Conservation (phyloP, 2,888 invertebrate species). For the Fragum whitleyi region DNA sequence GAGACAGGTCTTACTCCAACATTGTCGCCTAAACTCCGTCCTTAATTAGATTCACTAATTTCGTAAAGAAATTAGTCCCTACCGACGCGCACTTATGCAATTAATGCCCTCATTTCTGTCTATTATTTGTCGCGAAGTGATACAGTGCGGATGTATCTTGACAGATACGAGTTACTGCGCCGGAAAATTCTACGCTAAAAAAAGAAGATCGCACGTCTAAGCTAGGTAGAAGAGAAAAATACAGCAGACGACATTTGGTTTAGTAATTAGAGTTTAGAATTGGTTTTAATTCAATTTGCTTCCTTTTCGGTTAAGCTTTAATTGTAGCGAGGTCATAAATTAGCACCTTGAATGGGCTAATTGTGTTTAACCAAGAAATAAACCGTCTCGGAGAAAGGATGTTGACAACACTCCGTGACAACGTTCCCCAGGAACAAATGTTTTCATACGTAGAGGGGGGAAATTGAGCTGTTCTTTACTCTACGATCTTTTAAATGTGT, state of each 20-base stretch:
- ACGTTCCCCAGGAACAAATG: constrained; percentile 52
- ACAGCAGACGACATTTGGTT: constrained; percentile 45
- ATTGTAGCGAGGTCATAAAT: constrained; percentile 66
- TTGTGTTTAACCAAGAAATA: constrained; percentile 58
- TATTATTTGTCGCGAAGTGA: constrained; percentile 61
- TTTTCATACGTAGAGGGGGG: constrained; percentile 59
- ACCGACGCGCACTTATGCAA: constrained; percentile 62
- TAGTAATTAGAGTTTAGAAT: constrained; percentile 57
- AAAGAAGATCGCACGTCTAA: constrained; percentile 25
- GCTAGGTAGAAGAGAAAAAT: constrained; percentile 31
- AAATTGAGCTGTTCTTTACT: constrained; percentile 38
- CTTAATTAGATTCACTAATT: constrained; percentile 65
- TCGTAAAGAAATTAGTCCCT: constrained; percentile 57
- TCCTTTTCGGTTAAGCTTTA: constrained; percentile 65
- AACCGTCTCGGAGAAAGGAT: constrained; percentile 38
- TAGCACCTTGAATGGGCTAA: constrained; percentile 59
- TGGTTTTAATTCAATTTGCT: constrained; percentile 57
- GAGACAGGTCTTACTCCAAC: constrained; percentile 53
- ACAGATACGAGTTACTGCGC: constrained; percentile 34
- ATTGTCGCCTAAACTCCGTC: constrained; percentile 46
- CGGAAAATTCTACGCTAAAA: constrained; percentile 19
- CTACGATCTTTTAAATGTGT: constrained; percentile 55
- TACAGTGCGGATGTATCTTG: constrained; percentile 42
- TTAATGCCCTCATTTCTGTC: constrained; percentile 53
- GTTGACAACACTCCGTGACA: constrained; percentile 47